Base-by-base conservation (phyloP, 2,113 vertebrate genomes). In the Cathartes aura region DNA sequence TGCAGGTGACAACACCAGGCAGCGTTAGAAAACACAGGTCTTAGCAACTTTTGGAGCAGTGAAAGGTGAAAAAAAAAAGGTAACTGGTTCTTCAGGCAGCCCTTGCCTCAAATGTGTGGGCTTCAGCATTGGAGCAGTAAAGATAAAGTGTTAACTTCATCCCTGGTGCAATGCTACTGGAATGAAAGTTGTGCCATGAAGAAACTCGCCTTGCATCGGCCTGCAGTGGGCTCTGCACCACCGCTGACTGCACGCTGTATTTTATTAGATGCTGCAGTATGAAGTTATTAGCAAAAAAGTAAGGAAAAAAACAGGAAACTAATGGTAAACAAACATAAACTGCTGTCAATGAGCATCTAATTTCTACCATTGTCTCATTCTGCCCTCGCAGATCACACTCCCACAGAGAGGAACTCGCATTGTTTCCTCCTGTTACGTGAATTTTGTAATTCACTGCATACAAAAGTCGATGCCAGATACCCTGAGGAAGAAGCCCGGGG, bases 231-330 rank as follows among this genome's bases (percentile, higher is more conserved):
- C 59, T 93, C 56, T 83, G 55, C 36, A 17, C 30, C 17, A 18
- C 24, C 2, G 1, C 21, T 2, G 3, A 17, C 67, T 24, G 32
- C 70, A 14, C 1, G 0, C 48, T 74, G 15, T 76, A 17, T 53
- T 64, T 87, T 24, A 64, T 40, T 60, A 64, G 40, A 32, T 42
- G 29, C 34, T 86, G 43, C 38, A 68, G 3, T 58, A 74, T 74
- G 55, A 74, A 70, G 43, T 38, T 47, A 32, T 82, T 81, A 72
- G 30, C 24, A 63, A 91, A 66, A 67, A 59, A 82, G 29, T 56
- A 60, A 72, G 59, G 12, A 29, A 55, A 47, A 73, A 68, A 12
- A 0, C 26, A 6, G 29, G 63, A 78, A 71, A 26, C 12, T 56
- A 52, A 72, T 12, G 26, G 47, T n/a, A 86, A 93, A 36, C 70